phyloP scores from a whole-genome alignment of 2,888 invertebrate genomes.

The Zygaena filipendulae region DNA sequence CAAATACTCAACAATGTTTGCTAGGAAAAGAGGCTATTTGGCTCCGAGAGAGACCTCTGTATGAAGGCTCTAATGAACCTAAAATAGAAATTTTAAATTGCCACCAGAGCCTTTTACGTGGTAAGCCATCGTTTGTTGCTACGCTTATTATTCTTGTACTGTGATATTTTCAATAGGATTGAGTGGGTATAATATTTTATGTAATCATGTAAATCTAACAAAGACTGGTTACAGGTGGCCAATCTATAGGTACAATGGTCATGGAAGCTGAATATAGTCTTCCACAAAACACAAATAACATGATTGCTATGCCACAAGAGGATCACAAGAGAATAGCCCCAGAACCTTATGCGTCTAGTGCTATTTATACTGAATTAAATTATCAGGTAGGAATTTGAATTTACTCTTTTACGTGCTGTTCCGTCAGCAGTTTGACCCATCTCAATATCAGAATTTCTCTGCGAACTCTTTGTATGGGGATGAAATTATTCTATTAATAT shows the following conservation, averaged over 20 bases:
- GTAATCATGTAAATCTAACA: too few relatives aligned
- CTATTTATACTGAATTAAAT: conserved; percentile 64
- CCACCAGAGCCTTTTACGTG: conserved; percentile 49
- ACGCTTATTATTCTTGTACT: neutral
- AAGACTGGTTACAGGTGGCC: conserved; percentile 48
- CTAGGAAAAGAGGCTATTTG: conserved; percentile 59
- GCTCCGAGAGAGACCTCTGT: conserved; percentile 51
- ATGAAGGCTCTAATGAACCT: conserved; percentile 55
- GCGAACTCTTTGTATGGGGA: too few relatives aligned
- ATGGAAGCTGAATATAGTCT: conserved; percentile 61
- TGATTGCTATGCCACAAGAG: conserved; percentile 45
- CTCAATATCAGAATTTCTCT: too few relatives aligned
- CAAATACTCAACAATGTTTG: conserved; percentile 55
- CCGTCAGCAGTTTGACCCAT: too few relatives aligned
- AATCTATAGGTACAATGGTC: conserved; percentile 49
- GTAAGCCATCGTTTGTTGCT: too few relatives aligned
- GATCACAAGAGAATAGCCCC: conserved; percentile 54
- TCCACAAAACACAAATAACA: conserved; percentile 45
- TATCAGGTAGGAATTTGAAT: conserved; percentile 47
- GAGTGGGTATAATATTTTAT: too few relatives aligned
- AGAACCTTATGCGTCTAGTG: conserved; percentile 82
- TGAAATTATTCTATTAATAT: too few relatives aligned
- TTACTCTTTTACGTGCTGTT: too few relatives aligned
- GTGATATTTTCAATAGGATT: too few relatives aligned
- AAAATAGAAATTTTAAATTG: conserved; percentile 58